Evolutionary conservation across 2,113 vertebrate species (phyloP).

Genomic region (Panthera tigris): DNA sequence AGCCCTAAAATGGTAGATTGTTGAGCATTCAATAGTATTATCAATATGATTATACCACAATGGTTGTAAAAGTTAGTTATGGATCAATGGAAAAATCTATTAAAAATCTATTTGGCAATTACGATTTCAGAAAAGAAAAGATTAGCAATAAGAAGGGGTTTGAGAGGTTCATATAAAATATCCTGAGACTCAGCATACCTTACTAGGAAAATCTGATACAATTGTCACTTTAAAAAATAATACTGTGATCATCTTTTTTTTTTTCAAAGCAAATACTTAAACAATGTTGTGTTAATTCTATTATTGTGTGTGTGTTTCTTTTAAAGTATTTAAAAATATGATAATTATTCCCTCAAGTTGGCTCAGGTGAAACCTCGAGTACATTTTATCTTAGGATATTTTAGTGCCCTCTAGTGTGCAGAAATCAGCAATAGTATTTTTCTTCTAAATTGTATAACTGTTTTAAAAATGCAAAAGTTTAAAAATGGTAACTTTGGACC

Average conservation of each 20-base stretch:
- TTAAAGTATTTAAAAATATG: neutral
- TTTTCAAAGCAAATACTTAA: neutral
- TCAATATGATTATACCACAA: neutral
- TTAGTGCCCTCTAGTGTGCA: slow-evolving; percentile 83
- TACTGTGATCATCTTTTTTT: neutral
- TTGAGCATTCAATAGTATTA: neutral
- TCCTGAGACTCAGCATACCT: neutral
- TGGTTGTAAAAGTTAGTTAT: neutral
- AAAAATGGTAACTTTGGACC: neutral
- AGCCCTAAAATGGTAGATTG: neutral
- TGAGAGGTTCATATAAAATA: neutral
- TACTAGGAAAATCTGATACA: neutral
- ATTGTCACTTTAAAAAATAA: neutral
- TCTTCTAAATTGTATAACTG: neutral
- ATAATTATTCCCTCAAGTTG: neutral
- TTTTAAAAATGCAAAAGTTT: neutral
- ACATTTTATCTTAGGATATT: slow-evolving; percentile 48
- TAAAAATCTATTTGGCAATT: slow-evolving; percentile 12
- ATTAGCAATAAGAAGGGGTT: neutral
- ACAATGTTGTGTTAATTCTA: neutral
- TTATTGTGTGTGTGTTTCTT: neutral
- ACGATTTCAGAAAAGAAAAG: neutral
- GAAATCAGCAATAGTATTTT: slow-evolving; percentile 3
- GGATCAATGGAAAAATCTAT: neutral
- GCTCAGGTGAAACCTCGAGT: neutral